A percentile compares a stretch with the other conserved stretches of the same genome.
phyloP scores from a whole-genome alignment of 1,140 invertebrate genomes.

The Cepaea nemoralis region DNA sequence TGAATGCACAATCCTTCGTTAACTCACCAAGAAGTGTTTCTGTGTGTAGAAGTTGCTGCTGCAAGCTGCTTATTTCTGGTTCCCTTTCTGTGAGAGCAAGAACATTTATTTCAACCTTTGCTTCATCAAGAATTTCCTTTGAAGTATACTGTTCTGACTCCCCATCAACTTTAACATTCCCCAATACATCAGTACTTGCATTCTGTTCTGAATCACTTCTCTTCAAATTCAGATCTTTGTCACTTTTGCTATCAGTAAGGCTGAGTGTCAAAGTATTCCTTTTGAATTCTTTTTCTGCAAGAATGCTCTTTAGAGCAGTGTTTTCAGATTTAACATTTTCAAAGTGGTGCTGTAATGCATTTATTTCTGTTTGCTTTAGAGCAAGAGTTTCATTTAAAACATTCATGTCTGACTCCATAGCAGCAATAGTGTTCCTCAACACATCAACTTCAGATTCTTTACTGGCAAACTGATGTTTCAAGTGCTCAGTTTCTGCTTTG shows the following conservation, averaged over 20 bases:
- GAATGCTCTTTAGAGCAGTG: constrained; percentile 12
- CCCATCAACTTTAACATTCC: not conserved
- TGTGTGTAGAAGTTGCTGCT: not conserved
- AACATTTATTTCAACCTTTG: not conserved
- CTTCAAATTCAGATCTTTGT: not conserved
- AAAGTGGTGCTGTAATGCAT: not conserved
- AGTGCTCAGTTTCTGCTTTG: not conserved
- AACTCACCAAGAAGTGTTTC: not conserved
- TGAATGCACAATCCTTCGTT: not conserved
- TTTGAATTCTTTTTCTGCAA: not conserved
- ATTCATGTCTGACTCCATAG: constrained; percentile 24
- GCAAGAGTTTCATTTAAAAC: not conserved
- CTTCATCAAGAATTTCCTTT: not conserved
- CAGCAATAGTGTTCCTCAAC: constrained; percentile 3
- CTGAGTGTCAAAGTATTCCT: not conserved
- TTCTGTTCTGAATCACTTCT: not conserved
- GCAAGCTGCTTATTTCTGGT: not conserved
- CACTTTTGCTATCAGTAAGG: not conserved
- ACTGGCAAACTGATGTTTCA: not conserved
- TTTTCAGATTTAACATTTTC: not conserved
- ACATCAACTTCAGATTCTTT: constrained; percentile 9
- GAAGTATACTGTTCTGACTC: not conserved
- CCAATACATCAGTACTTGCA: not conserved
- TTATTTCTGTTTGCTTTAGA: not conserved
- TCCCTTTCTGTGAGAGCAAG: not conserved